Conservation (phyloP, 2,113 vertebrate genomes). For the Pituophis catenifer region DNA sequence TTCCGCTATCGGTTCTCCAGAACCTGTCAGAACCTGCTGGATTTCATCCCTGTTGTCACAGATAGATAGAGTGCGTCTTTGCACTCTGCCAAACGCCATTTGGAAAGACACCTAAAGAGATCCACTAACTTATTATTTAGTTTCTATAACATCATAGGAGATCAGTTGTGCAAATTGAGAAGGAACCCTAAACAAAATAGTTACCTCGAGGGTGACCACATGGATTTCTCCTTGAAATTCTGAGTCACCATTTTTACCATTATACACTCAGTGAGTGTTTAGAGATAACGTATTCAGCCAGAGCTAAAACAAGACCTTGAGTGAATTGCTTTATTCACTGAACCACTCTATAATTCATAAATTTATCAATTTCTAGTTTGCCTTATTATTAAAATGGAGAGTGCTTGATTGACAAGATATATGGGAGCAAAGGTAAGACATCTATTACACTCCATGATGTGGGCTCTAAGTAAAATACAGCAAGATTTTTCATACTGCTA, state of each 20-base stretch:
- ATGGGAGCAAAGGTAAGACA: slow-evolving; percentile 38
- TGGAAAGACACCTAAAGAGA: neutral
- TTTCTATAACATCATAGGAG: neutral
- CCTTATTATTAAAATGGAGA: slow-evolving; percentile 28
- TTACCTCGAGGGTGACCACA: neutral
- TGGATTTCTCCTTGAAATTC: neutral
- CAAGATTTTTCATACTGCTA: slow-evolving; percentile 29
- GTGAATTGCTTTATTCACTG: neutral
- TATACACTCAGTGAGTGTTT: neutral
- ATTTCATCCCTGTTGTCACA: neutral
- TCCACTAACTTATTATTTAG: neutral
- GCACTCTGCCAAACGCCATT: neutral
- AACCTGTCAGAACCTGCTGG: too few species aligned
- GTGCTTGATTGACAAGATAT: slow-evolving; percentile 44
- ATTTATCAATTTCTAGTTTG: slow-evolving; percentile 24
- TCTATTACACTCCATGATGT: neutral
- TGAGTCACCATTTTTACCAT: neutral
- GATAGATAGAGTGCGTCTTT: neutral
- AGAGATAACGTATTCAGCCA: neutral
- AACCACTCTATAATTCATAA: neutral
- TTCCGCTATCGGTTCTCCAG: too few species aligned
- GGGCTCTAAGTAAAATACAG: slow-evolving; percentile 34
- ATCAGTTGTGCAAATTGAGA: neutral
- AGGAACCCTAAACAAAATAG: neutral
- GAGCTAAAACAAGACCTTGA: neutral